These are phyloP conservation scores for Miltochrista miniata DNA, from an alignment of 2,888 invertebrate genomes.

Conservation along the genomic window DNA sequence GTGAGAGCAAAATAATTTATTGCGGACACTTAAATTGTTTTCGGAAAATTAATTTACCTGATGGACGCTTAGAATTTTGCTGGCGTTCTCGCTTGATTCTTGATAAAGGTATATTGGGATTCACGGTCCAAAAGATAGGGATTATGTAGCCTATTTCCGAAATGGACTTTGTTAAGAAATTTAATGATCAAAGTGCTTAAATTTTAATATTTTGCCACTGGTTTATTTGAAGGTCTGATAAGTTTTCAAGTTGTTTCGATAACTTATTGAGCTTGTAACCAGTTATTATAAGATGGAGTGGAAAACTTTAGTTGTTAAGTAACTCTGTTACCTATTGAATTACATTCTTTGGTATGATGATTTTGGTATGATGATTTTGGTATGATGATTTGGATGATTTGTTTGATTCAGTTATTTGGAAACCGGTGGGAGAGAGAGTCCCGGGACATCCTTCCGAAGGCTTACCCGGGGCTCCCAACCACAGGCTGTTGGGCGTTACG, in stretches of 20 bases:
- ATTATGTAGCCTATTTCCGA: constrained; percentile 15
- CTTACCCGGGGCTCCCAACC: too few relatives aligned
- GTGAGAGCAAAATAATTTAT: constrained; percentile 39
- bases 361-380: too few relatives aligned
- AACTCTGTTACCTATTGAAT: too few relatives aligned
- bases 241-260: background rate
- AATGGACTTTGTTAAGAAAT: constrained; percentile 9
- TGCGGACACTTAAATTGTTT: constrained; percentile 45
- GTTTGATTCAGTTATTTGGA: too few relatives aligned
- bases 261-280: background rate
- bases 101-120: constrained; percentile 30
- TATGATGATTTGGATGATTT: too few relatives aligned
- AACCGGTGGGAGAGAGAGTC: too few relatives aligned
- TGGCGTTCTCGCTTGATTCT: constrained; percentile 29
- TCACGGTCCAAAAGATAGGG: constrained; percentile 17
- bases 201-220: too few relatives aligned
- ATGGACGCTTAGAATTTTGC: constrained; percentile 38
- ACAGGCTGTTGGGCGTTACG: too few relatives aligned
- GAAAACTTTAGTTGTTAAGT: background rate
- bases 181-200: background rate
- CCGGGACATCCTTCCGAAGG: too few relatives aligned
- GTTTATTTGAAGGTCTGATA: too few relatives aligned
- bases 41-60: constrained; percentile 48
- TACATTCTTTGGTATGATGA: too few relatives aligned
- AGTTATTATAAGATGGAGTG: background rate